A percentile compares a stretch with the other conserved stretches of the same genome.
phyloP scores from a whole-genome alignment of 2,888 invertebrate species.

The Automeris io region DNA sequence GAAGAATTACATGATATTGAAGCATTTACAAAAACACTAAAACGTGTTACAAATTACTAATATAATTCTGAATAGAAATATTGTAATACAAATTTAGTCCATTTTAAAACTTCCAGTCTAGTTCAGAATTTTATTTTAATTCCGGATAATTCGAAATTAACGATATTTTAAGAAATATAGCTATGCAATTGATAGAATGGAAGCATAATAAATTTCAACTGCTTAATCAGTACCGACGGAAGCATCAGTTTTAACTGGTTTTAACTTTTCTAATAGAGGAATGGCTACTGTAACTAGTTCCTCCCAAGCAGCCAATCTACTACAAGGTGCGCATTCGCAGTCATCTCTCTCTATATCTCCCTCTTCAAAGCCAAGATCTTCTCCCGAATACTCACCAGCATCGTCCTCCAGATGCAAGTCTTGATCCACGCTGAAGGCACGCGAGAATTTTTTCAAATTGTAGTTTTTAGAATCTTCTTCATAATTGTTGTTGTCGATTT shows the following conservation, averaged over 20 bases:
- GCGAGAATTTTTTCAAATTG: slow-evolving; percentile 15
- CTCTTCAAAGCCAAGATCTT: slow-evolving; percentile 62
- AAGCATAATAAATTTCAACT: background rate
- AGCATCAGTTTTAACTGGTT: slow-evolving; percentile 56
- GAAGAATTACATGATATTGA: no score
- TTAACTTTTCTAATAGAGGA: slow-evolving; percentile 81
- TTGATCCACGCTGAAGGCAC: slow-evolving; percentile 39
- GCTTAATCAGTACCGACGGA: slow-evolving; percentile 57
- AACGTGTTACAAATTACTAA: no score
- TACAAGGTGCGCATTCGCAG: slow-evolving; percentile 54
- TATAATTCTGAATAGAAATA: no score
- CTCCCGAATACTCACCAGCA: slow-evolving; percentile 41
- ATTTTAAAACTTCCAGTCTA: no score
- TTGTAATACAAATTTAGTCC: no score
- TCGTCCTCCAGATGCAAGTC: slow-evolving; percentile 36
- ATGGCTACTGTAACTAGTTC: slow-evolving; percentile 85
- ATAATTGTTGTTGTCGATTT: slow-evolving; percentile 42
- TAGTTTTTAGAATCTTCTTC: slow-evolving; percentile 14
- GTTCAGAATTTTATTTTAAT: no score
- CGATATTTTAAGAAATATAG: no score
- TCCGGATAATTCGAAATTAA: no score
- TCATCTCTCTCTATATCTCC: slow-evolving; percentile 45
- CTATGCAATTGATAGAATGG: no score
- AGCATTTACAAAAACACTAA: no score
- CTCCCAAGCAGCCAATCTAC: slow-evolving; percentile 79